These are phyloP conservation scores for Archocentrus centrarchus DNA, from an alignment of 2,113 vertebrate species.

Conservation along the genomic window DNA sequence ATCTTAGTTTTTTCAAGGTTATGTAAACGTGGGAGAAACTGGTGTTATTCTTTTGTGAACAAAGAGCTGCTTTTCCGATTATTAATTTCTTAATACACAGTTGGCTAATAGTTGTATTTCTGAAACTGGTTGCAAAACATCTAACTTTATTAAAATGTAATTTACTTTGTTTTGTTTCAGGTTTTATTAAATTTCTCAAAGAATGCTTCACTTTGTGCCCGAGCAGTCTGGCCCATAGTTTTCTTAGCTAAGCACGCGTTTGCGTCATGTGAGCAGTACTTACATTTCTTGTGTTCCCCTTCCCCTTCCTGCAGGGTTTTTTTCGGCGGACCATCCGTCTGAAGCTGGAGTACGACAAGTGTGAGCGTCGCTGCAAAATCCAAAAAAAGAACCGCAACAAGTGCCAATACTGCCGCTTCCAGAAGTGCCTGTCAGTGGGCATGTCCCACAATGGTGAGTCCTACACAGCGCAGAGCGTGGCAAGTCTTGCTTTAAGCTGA, in stretches of 20 bases:
- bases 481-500: not conserved
- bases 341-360: slow-evolving; percentile 92
- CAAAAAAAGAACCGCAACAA: slow-evolving; percentile 99
- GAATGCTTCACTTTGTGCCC: not conserved
- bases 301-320: slow-evolving; percentile 84
- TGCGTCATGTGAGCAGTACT: not conserved
- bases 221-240: not conserved
- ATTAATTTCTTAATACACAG: not conserved
- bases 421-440: slow-evolving; percentile 98
- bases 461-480: not conserved
- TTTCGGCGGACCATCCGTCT: slow-evolving; percentile 94
- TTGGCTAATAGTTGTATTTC: not conserved
- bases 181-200: not conserved
- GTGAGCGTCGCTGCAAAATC: slow-evolving; percentile 95
- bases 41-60: not conserved
- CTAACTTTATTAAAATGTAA: not conserved
- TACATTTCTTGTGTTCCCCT: not conserved
- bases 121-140: not conserved
- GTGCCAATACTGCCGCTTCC: slow-evolving; percentile 98
- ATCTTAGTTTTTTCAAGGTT: slow-evolving; percentile 58
- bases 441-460: slow-evolving; percentile 99
- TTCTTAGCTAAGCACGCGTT: not conserved
- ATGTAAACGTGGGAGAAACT: slow-evolving; percentile 35
- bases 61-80: not conserved
- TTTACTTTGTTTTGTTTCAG: not conserved